Evolutionary conservation across 2,113 vertebrate genomes (phyloP), one percentile per base, ranked within the genome.

Genomic region (Agapornis roseicollis): DNA sequence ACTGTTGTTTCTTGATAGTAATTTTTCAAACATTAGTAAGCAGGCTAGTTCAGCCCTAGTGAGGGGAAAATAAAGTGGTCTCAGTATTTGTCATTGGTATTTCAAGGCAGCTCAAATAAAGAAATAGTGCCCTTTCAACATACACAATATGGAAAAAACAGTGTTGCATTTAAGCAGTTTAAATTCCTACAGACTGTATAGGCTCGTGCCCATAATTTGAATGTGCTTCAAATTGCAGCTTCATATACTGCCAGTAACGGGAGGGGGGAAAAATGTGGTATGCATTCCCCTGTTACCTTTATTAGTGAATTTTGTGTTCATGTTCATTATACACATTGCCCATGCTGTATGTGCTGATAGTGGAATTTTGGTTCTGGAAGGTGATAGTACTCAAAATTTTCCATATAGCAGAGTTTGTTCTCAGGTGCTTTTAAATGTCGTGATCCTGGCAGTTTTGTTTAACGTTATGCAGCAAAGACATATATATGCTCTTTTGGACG

Each of bases 241-340:
- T n/a, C 3, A 2, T 24, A 5, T 27, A 9, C 10, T 52, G 72
- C n/a, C 33, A 71, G 17, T 73, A 55, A 58, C 1, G 3, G 25
- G 44, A 4, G 25, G 44, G 11, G 1, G 11, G 13, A 64, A n/a
- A n/a, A 7, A 1, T 0, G 24, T 50, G 71, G 8, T 44, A 18
- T 63, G 5, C 6, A 3, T 69, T 56, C 33, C 33, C 9, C 17
- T 1, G 2, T 55, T 58, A 68, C 19, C 31, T 80, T 79, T 35
- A 37, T 64, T 72, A 41, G 28, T 25, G 18, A 56, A 49, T 28
- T n/a, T 72, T 31, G 9, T 15, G 31, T 64, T 69, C 33, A 19
- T n/a, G 29, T 65, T 94, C 3, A 7, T 69, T 88, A 80, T 71
- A 33, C 17, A 74, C 9, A 3, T 18, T 85, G 68, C 50, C 46